Percentiles rank a stretch among this genome's conserved stretches.
Conservation (phyloP, 1,140 invertebrate species). For the Nasonia longicornis region DNA sequence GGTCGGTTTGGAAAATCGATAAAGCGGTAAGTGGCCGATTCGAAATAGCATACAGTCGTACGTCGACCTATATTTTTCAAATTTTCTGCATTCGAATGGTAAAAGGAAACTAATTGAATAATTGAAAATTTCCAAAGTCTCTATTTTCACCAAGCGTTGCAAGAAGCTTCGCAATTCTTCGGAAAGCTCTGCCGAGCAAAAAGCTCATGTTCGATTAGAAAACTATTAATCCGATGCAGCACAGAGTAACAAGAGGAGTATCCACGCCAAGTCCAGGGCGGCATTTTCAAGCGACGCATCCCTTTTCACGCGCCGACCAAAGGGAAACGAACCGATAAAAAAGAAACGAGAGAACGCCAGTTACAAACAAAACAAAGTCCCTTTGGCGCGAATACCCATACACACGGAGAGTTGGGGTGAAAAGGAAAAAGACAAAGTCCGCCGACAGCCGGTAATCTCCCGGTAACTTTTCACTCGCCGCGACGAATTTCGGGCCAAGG, state of each 20-base stretch:
- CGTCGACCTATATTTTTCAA: too few relatives aligned
- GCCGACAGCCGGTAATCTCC: background rate
- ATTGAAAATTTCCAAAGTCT: too few relatives aligned
- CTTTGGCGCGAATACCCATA: background rate
- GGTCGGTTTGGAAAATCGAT: background rate
- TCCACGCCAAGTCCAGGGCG: too few relatives aligned
- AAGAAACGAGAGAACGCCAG: background rate
- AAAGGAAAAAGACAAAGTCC: background rate
- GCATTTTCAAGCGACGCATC: too few relatives aligned
- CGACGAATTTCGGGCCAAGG: background rate
- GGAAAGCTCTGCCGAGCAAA: background rate
- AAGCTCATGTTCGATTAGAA: too few relatives aligned
- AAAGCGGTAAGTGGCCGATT: background rate
- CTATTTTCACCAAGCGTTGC: too few relatives aligned
- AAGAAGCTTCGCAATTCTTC: too few relatives aligned
- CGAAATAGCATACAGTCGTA: too few relatives aligned
- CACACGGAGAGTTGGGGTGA: background rate
- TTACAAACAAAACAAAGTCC: background rate
- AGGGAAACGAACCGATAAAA: background rate
- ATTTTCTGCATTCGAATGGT: too few relatives aligned
- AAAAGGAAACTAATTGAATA: too few relatives aligned
- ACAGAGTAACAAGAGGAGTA: background rate
- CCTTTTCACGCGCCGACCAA: too few relatives aligned
- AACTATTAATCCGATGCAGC: too few relatives aligned
- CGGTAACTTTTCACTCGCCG: conserved; percentile 13